A percentile compares a stretch with the other conserved stretches of the same genome.
Conservation (phyloP, 1,140 invertebrate genomes). For the Drosophila quadrilineata region DNA sequence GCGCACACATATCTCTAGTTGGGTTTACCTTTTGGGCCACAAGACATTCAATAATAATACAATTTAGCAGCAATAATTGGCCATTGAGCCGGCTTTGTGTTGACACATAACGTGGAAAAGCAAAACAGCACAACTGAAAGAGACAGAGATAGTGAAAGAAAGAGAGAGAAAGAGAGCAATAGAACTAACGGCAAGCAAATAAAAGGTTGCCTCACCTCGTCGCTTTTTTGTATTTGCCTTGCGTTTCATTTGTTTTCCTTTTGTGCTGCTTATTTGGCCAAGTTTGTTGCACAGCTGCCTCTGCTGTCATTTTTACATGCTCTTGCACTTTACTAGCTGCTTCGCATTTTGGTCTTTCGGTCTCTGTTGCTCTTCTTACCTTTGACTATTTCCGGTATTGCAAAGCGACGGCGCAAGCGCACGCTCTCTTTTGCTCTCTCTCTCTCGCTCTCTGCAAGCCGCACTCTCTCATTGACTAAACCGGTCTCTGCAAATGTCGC, state of each 20-base stretch:
- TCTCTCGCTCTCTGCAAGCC: not conserved
- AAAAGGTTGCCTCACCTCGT: constrained; percentile 43
- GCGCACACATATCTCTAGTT: constrained; percentile 9
- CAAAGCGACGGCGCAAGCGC: constrained; percentile 38
- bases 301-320: constrained; percentile 1
- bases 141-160: not conserved
- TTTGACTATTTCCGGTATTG: constrained; percentile 36
- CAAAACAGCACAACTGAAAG: not conserved
- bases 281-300: not conserved
- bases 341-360: no score
- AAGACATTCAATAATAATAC: constrained; percentile 63
- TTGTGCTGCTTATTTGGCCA: not conserved
- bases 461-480: constrained; percentile 17
- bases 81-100: constrained; percentile 40
- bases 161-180: not conserved
- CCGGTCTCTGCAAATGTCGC: constrained; percentile 22
- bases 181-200: constrained; percentile 33
- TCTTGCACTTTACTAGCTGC: constrained; percentile 34
- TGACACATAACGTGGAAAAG: constrained; percentile 5
- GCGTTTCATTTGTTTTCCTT: constrained; percentile 9
- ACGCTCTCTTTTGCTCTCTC: constrained; percentile 14
- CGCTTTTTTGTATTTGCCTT: constrained; percentile 28
- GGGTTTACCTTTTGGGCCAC: constrained; percentile 22
- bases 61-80: constrained; percentile 71
- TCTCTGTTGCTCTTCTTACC: not conserved